Conservation (phyloP, 2,888 invertebrate genomes). For the Aphodius sticticus region DNA sequence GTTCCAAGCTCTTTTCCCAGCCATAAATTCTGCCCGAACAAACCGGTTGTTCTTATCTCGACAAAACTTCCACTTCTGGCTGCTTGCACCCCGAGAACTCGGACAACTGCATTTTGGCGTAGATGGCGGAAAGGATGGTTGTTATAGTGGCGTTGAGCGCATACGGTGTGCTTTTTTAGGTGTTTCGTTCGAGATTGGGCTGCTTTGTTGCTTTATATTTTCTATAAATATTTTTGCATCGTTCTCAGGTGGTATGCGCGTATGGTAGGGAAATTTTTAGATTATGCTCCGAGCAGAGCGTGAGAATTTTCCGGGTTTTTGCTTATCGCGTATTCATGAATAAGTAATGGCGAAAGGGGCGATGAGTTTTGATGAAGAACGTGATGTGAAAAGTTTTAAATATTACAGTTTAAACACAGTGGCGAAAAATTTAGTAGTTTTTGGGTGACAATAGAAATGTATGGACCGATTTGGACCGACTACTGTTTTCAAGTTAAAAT, state of each 20-base stretch:
- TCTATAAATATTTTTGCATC: neutral
- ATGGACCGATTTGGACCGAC: too few relatives aligned
- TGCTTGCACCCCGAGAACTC: neutral
- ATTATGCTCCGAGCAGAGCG: too few relatives aligned
- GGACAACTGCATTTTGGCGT: neutral
- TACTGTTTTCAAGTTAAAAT: too few relatives aligned
- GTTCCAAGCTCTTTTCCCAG: slow-evolving; percentile 11
- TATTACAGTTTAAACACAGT: too few relatives aligned
- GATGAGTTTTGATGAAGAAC: too few relatives aligned
- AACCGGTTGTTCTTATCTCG: slow-evolving; percentile 22
- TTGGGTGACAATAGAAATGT: too few relatives aligned
- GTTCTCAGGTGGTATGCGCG: neutral
- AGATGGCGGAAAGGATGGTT: neutral
- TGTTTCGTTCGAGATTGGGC: neutral
- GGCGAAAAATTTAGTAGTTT: too few relatives aligned
- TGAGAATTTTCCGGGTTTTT: too few relatives aligned
- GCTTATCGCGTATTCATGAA: too few relatives aligned
- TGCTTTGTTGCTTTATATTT: neutral
- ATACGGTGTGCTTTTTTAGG: neutral
- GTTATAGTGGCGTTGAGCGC: neutral
- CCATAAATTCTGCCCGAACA: slow-evolving; percentile 21
- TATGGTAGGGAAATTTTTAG: neutral
- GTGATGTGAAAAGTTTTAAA: too few relatives aligned
- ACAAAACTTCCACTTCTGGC: slow-evolving; percentile 13
- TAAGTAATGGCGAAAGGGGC: too few relatives aligned